A percentile compares a stretch with the other conserved stretches of the same genome.
Evolutionary conservation across 2,888 invertebrate genomes (phyloP).

Genomic region (Tetheella fluctuosa): DNA sequence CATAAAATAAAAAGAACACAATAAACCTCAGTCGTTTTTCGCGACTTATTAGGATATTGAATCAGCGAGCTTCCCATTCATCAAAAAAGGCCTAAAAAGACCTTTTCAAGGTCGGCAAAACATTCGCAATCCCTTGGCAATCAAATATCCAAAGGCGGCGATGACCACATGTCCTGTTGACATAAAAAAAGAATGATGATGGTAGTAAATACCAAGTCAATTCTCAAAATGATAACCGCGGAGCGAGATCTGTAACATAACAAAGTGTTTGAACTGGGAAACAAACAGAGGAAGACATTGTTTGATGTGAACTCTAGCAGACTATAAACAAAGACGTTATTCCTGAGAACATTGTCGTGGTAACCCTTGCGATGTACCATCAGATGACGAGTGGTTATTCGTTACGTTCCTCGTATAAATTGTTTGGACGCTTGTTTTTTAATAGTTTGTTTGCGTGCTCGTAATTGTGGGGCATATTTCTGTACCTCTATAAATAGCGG

Average conservation of each 20-base stretch:
- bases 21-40: too few relatives aligned
- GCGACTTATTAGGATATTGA: too few relatives aligned
- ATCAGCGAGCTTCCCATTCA: too few relatives aligned
- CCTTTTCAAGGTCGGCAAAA: too few relatives aligned
- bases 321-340: constrained; percentile 4
- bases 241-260: not conserved
- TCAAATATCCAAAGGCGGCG: too few relatives aligned
- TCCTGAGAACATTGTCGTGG: not conserved
- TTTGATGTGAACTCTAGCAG: constrained; percentile 7
- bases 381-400: not conserved
- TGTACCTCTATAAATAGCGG: too few relatives aligned
- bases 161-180: too few relatives aligned
- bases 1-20: too few relatives aligned
- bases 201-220: not conserved
- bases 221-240: not conserved
- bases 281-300: constrained; percentile 9
- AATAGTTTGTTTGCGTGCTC: not conserved
- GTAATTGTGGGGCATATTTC: too few relatives aligned
- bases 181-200: not conserved
- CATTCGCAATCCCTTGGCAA: too few relatives aligned
- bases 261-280: not conserved
- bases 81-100: too few relatives aligned
- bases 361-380: not conserved
- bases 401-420: constrained; percentile 5
- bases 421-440: not conserved